Base-by-base conservation (phyloP, 2,888 invertebrate species). In the Callinectes sapidus region DNA sequence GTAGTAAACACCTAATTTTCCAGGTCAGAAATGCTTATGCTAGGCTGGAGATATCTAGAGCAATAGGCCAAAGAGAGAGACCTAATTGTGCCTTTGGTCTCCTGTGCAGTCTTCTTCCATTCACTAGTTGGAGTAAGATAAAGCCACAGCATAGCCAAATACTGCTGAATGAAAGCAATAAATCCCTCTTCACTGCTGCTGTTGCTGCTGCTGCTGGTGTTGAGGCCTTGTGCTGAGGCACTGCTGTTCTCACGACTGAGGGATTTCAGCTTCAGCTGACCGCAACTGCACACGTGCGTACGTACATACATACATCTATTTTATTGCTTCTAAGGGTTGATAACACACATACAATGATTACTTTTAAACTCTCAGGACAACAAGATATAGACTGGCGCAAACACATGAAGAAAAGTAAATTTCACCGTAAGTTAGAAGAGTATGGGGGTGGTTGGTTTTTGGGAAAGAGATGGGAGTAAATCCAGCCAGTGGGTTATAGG, bases 341-440 rank as follows among this genome's bases (percentile, higher is more conserved):
- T 88, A 35, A 81, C 81, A 71, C 71, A 81, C 81, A 81, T 35
- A 81, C 61, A 35, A 5, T 42, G 61, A 66, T 88, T 39, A 48
- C n/a, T 61, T 66, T 18, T 18, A 39, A 28, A 35, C 18, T 88
- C 61, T 32, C 55, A 54, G 55, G 55, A 87, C n/a, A 55, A 87
- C 71, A 71, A n/a, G 71, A 71, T 71, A 71, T n/a, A 71, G 71
- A 71, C 71, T 23, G 71, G 23, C 71, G 71, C 71, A 71, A 71
- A 71, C 71, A 71, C 71, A 71, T 71, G 71, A 71, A 71, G 71
- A 71, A 71, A 71, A 71, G n/a, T 28, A 71, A 32, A 35, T 32
- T 71, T 71, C 81, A 81, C 35, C 16, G 16, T 8, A 35, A 81
- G 81, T 5, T 14, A 81, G 16, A 3, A 81, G 35, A 16, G 81